Evolutionary conservation across 2,888 invertebrate genomes (phyloP).

Genomic region (Drosophila emarginata): DNA sequence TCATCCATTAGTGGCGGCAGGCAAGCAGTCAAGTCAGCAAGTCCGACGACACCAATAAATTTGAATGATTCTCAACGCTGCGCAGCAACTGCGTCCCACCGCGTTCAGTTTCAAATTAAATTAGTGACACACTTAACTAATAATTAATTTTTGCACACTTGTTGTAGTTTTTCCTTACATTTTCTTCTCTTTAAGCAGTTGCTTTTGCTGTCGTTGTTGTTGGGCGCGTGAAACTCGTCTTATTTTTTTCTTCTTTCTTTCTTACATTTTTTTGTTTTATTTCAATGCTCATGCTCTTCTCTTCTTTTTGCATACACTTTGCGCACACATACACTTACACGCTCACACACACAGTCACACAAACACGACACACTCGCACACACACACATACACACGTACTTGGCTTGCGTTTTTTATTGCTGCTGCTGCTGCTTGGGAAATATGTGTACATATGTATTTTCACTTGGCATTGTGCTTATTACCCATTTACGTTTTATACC

Average conservation of each 20-base stretch:
- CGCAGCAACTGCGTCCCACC: constrained; percentile 57
- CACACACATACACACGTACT: constrained; percentile 59
- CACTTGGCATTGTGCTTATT: constrained; percentile 45
- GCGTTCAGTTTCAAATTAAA: constrained; percentile 59
- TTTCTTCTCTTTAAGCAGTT: constrained; percentile 40
- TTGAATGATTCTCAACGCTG: constrained; percentile 72
- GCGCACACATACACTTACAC: constrained; percentile 64
- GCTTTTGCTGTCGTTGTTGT: constrained; percentile 31
- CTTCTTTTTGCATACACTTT: constrained; percentile 77
- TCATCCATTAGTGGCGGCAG: not conserved
- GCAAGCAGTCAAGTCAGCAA: not conserved
- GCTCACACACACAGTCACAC: constrained; percentile 41
- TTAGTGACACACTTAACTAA: constrained; percentile 76
- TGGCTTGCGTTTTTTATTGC: constrained; percentile 66
- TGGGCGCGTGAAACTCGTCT: constrained; percentile 67
- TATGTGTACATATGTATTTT: constrained; percentile 56
- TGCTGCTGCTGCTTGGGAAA: constrained; percentile 47
- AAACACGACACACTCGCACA: constrained; percentile 17
- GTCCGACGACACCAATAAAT: constrained; percentile 48
- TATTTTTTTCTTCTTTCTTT: constrained; percentile 66
- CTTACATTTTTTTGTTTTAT: constrained; percentile 60
- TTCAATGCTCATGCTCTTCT: constrained; percentile 66
- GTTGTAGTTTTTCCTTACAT: constrained; percentile 66
- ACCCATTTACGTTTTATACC: constrained; percentile 50
- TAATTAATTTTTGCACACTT: constrained; percentile 76